A percentile compares a stretch with the other conserved stretches of the same genome.
Conservation (phyloP, 1,140 invertebrate genomes). For the Radopholus similis region DNA sequence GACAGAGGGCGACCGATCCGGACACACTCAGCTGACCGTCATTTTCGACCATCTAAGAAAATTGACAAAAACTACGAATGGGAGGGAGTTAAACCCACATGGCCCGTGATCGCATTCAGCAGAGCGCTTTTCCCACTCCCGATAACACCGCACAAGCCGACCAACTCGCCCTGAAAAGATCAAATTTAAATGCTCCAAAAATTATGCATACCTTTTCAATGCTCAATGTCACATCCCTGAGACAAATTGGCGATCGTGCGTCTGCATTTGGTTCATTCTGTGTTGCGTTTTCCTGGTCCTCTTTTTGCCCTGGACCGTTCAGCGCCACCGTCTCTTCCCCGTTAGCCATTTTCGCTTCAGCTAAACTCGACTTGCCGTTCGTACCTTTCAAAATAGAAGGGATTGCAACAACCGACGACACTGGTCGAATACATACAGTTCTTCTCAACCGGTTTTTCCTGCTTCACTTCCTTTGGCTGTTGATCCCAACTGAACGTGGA, state of each 20-base stretch:
- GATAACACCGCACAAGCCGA: constrained; percentile 70
- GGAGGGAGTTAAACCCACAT: constrained; percentile 60
- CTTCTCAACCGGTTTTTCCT: too few relatives aligned
- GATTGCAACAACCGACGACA: too few relatives aligned
- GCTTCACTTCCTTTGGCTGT: too few relatives aligned
- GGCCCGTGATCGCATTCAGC: constrained; percentile 68
- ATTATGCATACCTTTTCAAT: constrained; percentile 4
- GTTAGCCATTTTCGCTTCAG: neutral
- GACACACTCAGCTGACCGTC: constrained; percentile 65
- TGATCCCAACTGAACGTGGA: constrained; percentile 65
- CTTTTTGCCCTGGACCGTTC: too few relatives aligned
- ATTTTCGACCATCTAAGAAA: constrained; percentile 59
- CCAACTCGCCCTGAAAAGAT: constrained; percentile 64
- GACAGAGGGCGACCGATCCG: constrained; percentile 68
- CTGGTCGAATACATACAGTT: too few relatives aligned
- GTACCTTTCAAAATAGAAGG: constrained; percentile 35
- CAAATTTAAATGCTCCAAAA: neutral
- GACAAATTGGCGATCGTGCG: neutral
- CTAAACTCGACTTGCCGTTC: constrained; percentile 35
- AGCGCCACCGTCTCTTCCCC: neutral
- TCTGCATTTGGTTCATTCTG: neutral
- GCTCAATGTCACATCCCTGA: constrained; percentile 20
- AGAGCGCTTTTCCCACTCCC: constrained; percentile 72
- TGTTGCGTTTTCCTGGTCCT: neutral
- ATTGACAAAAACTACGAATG: constrained; percentile 3